Conservation (phyloP, 2,113 vertebrate genomes). For the Campylomormyrus numenius region DNA sequence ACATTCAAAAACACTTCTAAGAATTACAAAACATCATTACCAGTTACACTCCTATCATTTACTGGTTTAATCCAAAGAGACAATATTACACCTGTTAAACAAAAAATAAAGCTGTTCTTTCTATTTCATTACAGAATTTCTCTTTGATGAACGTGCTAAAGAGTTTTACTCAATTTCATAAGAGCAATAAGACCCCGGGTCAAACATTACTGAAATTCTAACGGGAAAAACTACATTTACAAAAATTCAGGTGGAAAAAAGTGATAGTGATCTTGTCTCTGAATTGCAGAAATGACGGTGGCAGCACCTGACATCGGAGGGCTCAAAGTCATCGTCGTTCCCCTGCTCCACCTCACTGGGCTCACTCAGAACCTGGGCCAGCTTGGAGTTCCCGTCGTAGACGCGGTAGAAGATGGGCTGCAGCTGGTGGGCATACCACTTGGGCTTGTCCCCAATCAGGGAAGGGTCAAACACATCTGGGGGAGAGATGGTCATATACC, state of each 20-base stretch:
- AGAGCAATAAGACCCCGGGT: background rate
- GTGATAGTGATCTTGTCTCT: background rate
- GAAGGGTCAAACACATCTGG: slow-evolving; percentile 93
- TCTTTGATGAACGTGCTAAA: background rate
- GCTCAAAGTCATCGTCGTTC: slow-evolving; percentile 83
- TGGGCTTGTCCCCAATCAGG: slow-evolving; percentile 93
- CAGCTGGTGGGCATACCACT: slow-evolving; percentile 95
- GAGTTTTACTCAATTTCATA: background rate
- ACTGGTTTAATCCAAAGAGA: background rate
- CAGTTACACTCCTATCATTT: background rate
- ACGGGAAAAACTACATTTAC: background rate
- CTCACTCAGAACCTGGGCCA: slow-evolving; percentile 79
- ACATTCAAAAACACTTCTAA: background rate
- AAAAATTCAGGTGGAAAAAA: background rate
- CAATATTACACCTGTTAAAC: background rate
- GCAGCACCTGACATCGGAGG: slow-evolving; percentile 81
- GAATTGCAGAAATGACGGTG: background rate
- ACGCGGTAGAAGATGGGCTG: slow-evolving; percentile 91
- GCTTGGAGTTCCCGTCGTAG: slow-evolving; percentile 82
- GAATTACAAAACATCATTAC: background rate
- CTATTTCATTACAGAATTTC: background rate
- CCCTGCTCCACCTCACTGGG: slow-evolving; percentile 64
- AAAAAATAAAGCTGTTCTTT: background rate
- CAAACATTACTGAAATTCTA: background rate
- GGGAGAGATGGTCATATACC: slow-evolving; percentile 12